These are phyloP conservation scores for Phengaris arion DNA, from an alignment of 2,888 invertebrate genomes.

Conservation along the genomic window DNA sequence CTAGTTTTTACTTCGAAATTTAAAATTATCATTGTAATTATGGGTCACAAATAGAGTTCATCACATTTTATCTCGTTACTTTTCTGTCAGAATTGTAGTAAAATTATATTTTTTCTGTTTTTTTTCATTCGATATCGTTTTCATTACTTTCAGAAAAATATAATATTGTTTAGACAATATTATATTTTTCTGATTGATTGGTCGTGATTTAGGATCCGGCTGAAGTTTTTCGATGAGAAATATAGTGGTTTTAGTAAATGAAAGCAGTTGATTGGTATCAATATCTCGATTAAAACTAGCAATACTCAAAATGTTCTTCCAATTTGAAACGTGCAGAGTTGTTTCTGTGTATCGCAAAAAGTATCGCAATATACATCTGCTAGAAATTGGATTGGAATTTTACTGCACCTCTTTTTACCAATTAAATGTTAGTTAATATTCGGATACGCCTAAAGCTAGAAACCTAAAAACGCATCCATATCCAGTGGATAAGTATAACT, in stretches of 20 bases:
- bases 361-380: neutral
- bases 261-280: neutral
- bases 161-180: no score
- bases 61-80: no score
- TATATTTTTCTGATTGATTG: no score
- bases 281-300: neutral
- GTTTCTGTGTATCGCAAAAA: neutral
- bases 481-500: neutral
- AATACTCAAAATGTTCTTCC: slow-evolving; percentile 1
- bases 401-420: neutral
- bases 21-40: no score
- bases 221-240: neutral
- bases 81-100: no score
- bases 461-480: neutral
- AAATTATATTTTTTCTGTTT: no score
- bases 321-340: neutral
- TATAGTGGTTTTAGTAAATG: neutral
- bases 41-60: no score
- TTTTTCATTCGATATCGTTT: neutral
- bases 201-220: neutral
- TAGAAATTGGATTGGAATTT: neutral
- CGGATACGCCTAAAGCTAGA: neutral
- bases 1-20: no score
- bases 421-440: slow-evolving; percentile 10
- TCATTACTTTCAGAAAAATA: neutral